Evolutionary conservation across 2,113 vertebrate species (phyloP).

Genomic region (Mirza zaza): DNA sequence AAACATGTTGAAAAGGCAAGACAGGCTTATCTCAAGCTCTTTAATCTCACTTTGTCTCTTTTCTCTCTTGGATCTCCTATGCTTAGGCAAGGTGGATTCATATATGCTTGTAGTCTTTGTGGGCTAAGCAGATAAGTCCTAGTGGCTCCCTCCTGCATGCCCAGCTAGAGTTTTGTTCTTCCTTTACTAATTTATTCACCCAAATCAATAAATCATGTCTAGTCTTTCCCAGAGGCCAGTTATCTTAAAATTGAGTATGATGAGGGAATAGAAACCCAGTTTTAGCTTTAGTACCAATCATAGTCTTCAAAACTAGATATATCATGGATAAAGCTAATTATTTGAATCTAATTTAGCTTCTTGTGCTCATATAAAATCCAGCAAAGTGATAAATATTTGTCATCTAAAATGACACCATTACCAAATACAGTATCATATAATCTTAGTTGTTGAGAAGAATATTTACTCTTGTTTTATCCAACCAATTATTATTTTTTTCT

Average conservation of each 20-base stretch:
- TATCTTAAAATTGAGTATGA: neutral
- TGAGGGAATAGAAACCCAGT: neutral
- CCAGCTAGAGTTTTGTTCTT: neutral
- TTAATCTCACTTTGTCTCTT: neutral
- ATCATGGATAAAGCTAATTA: neutral
- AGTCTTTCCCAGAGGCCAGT: neutral
- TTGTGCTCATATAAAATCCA: neutral
- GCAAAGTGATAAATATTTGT: neutral
- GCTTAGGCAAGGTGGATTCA: neutral
- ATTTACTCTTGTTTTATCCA: neutral
- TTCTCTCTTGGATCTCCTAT: neutral
- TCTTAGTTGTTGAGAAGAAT: neutral
- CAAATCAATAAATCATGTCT: neutral
- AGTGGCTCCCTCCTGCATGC: neutral
- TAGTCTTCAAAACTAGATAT: neutral
- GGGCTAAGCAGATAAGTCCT: neutral
- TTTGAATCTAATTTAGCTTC: neutral
- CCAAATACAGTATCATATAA: neutral
- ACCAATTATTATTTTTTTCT: neutral
- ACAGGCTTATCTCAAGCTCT: neutral
- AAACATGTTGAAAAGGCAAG: neutral
- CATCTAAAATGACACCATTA: neutral
- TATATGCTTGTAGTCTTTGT: neutral
- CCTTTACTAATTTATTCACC: neutral
- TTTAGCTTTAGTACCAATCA: neutral